phyloP scores from a whole-genome alignment of 2,888 invertebrate species.

The Nasonia oneida region DNA sequence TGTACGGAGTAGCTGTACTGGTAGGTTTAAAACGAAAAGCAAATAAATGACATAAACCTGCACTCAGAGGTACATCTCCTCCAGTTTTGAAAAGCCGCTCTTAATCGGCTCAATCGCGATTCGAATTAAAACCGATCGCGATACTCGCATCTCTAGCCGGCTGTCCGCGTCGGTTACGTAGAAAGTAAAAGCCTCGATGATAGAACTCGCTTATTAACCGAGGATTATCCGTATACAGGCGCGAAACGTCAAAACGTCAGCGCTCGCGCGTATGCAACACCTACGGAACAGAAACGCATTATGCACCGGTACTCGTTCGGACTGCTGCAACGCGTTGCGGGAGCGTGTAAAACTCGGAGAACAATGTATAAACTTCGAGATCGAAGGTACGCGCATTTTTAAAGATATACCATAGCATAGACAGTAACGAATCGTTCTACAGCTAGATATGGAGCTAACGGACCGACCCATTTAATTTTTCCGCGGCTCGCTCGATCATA shows the following conservation, averaged over 20 bases:
- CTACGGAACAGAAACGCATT: background rate
- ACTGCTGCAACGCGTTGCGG: too few species aligned
- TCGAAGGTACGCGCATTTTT: background rate
- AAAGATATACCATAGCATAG: background rate
- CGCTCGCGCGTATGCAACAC: background rate
- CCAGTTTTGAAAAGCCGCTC: background rate
- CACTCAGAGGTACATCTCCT: background rate
- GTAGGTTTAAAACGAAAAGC: background rate
- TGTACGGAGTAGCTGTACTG: background rate
- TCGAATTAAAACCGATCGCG: constrained; percentile 35
- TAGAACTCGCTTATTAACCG: constrained; percentile 35
- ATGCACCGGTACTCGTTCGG: too few species aligned
- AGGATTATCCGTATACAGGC: constrained; percentile 21
- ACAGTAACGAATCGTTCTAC: background rate
- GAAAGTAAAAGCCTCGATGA: constrained; percentile 32
- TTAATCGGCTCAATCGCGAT: constrained; percentile 14
- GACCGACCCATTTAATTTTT: constrained; percentile 8
- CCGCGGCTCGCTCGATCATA: background rate
- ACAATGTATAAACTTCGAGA: background rate
- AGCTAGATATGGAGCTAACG: background rate
- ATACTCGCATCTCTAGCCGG: background rate
- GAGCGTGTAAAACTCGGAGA: background rate
- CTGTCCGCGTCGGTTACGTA: background rate
- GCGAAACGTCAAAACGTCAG: constrained; percentile 28
- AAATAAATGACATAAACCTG: background rate